Base-by-base conservation (phyloP, 2,797 vertebrate species). In the Tarsius wallacei region DNA sequence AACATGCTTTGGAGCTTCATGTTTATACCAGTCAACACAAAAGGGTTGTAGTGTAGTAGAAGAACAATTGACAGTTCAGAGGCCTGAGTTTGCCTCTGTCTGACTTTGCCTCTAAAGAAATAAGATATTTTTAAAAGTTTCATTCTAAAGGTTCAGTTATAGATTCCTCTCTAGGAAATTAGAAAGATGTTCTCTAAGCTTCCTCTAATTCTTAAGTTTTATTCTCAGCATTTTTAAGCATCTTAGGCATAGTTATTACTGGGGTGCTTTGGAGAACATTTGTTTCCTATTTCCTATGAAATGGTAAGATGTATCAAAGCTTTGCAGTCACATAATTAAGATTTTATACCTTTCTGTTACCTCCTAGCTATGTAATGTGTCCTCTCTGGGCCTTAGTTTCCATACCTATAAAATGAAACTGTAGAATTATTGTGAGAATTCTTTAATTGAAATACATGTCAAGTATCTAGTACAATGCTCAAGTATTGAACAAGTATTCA, bases 51-150 rank as follows among this genome's bases (percentile, higher is more conserved):
- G 7, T 21, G 0, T 61, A 82, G 66, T 55, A 3, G n/a, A 80
- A 73, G 24, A 71, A 73, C 24, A 51, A 59, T 15, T 16, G 1
- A 49, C 53, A 86, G n/a, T 8, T 7, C 84, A 61, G 28, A 22
- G 10, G 2, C 16, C 3, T 85, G 11, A 1, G 22, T 42, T 78
- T n/a, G n/a, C n/a, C 31, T 63, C 24, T 77, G 24, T 57, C 9
- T 49, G 77, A 11, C 17, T 87, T 73, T 96, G 57, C 22, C 78
- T 89, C 86, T 93, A 61, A 96, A 91, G 63, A 83, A 92, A 77
- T 53, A 51, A 68, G n/a, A 42, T 33, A 17, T 57, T 93, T 74
- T 87, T 92, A 33, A 81, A 77, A 74, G 24, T 53, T 83, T 1
- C 91, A 63, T 66, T 80, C 36, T 28, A 82, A 95, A 78, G 8